A percentile compares a stretch with the other conserved stretches of the same genome.
phyloP scores from a whole-genome alignment of 2,888 invertebrate species.

The Hirudinaria manillensis region DNA sequence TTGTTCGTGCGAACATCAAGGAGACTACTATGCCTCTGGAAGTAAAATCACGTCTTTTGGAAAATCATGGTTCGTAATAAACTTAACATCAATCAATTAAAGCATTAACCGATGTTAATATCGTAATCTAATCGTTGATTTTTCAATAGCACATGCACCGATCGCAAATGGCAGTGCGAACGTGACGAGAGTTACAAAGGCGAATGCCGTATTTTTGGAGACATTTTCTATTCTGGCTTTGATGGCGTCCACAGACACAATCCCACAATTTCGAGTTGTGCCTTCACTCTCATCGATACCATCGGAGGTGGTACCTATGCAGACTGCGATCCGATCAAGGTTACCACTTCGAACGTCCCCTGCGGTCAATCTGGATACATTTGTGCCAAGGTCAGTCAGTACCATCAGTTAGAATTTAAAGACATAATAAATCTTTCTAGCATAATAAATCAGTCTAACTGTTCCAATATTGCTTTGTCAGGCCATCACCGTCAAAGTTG shows the following conservation, averaged over 20 bases:
- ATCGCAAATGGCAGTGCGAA: conserved; percentile 26
- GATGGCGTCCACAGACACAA: conserved; percentile 18
- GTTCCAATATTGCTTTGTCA: not conserved
- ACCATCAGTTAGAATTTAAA: not conserved
- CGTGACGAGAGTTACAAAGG: conserved; percentile 16
- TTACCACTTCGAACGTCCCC: conserved; percentile 18
- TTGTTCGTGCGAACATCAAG: conserved; percentile 39
- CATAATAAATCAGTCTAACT: not conserved
- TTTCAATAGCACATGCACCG: conserved; percentile 16
- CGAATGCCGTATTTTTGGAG: conserved; percentile 23
- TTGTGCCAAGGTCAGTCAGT: conserved; percentile 22
- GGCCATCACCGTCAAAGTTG: conserved; percentile 22
- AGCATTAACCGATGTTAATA: not conserved
- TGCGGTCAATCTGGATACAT: conserved; percentile 30
- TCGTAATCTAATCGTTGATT: not conserved
- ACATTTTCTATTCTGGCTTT: conserved; percentile 22
- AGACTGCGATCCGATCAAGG: conserved; percentile 16
- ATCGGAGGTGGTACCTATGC: not conserved
- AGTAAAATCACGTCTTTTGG: conserved; percentile 42
- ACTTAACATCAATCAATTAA: not conserved
- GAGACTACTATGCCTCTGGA: conserved; percentile 39
- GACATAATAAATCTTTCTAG: not conserved
- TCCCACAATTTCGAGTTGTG: not conserved
- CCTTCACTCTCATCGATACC: conserved; percentile 15
- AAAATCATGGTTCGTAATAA: conserved; percentile 43